Evolutionary conservation across 2,113 vertebrate species (phyloP).

Genomic region (Malurus cyaneus): DNA sequence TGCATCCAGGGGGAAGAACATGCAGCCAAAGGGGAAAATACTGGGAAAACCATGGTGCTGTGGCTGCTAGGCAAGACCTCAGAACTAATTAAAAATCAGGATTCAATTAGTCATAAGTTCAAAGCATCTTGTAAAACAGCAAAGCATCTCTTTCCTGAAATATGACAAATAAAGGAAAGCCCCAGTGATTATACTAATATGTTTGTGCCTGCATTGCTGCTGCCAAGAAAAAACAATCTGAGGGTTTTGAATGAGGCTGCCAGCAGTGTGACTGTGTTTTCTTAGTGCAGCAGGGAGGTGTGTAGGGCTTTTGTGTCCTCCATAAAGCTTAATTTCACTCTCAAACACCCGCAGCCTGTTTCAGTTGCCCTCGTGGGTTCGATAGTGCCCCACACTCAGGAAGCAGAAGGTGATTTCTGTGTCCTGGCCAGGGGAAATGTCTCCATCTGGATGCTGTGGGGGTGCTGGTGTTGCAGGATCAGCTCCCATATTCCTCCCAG

Average conservation of each 20-base stretch:
- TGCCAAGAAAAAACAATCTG: neutral
- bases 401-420: neutral
- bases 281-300: neutral
- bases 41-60: neutral
- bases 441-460: accelerated
- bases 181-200: neutral
- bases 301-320: neutral
- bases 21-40: neutral
- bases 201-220: neutral
- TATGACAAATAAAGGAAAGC: neutral
- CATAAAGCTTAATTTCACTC: neutral
- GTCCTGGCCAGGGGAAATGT: neutral
- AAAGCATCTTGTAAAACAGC: neutral
- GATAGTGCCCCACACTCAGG: neutral
- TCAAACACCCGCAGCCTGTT: neutral
- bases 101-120: neutral
- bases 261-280: neutral
- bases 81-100: neutral
- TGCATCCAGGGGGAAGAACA: accelerated
- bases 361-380: neutral
- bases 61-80: neutral
- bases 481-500: neutral
- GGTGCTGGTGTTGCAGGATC: neutral
- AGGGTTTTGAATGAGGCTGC: neutral
- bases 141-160: neutral